phyloP scores from a whole-genome alignment of 2,797 vertebrate genomes.

The Sebastes hopkinsi region DNA sequence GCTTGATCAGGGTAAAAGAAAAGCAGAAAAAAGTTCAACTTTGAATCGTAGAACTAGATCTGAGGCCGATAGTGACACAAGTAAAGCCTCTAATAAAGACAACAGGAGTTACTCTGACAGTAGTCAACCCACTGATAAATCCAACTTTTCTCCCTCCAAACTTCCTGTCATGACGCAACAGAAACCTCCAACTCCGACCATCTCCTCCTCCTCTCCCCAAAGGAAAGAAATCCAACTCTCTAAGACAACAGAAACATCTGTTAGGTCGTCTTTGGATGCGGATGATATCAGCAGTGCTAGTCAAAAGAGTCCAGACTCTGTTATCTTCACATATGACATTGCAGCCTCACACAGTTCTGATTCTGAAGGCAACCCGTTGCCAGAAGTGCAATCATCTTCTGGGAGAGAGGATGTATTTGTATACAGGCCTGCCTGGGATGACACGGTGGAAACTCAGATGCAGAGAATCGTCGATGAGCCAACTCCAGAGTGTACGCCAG shows the following conservation, averaged over 20 bases:
- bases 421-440: conserved; percentile 93
- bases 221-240: conserved; percentile 35
- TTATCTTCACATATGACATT: conserved; percentile 78
- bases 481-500: conserved; percentile 90
- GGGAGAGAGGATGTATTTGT: conserved; percentile 94
- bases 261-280: conserved; percentile 59
- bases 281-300: conserved; percentile 62
- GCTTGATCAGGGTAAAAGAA: conserved; percentile 30
- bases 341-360: conserved; percentile 86
- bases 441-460: conserved; percentile 97
- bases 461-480: conserved; percentile 94
- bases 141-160: conserved; percentile 77
- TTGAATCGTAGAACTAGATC: conserved; percentile 74
- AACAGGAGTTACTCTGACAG: conserved; percentile 70
- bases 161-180: conserved; percentile 80
- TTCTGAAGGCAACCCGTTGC: conserved; percentile 85
- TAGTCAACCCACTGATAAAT: conserved; percentile 68
- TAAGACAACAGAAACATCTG: conserved; percentile 40
- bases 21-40: conserved; percentile 36
- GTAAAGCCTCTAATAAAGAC: conserved; percentile 66
- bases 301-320: conserved; percentile 73
- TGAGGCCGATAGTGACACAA: conserved; percentile 59
- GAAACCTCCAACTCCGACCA: conserved; percentile 21
- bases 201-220: conserved; percentile 51
- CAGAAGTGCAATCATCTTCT: conserved; percentile 81